Evolutionary conservation across 2,888 invertebrate genomes (phyloP).

Genomic region (Acleris sparsana): DNA sequence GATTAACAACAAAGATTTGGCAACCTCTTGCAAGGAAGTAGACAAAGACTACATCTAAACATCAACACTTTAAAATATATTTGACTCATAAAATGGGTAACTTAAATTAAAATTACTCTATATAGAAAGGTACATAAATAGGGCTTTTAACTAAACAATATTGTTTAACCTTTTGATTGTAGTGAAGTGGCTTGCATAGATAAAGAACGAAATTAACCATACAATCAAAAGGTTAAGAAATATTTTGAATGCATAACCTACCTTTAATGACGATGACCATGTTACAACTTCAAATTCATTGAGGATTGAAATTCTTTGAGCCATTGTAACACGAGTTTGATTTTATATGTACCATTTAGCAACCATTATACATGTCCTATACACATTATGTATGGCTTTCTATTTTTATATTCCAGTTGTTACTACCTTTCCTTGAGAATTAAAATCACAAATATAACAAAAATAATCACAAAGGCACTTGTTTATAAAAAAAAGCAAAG

Average conservation of each 20-base stretch:
- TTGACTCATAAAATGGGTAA: constrained; percentile 31
- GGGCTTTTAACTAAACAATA: no score
- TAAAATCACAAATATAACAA: neutral
- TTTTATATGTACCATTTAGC: constrained; percentile 9
- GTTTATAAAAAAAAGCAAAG: neutral
- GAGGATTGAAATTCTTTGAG: no score
- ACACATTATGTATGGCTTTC: constrained; percentile 17
- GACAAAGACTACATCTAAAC: constrained; percentile 21
- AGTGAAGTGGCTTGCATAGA: no score
- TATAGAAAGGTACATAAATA: constrained; percentile 11
- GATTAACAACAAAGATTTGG: constrained; percentile 49
- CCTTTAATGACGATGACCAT: no score
- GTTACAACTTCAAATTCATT: no score
- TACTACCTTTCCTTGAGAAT: neutral
- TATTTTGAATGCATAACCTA: no score
- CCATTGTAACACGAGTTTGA: neutral
- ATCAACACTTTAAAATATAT: constrained; percentile 13
- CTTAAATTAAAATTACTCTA: constrained; percentile 21
- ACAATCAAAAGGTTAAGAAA: no score
- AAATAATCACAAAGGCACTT: neutral
- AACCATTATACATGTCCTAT: constrained; percentile 9
- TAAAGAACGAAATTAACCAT: no score
- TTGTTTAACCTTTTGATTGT: neutral
- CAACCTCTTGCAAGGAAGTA: constrained; percentile 54
- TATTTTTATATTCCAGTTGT: neutral